Evolutionary conservation across 2,113 vertebrate genomes (phyloP).

Genomic region (Hyaena hyaena): DNA sequence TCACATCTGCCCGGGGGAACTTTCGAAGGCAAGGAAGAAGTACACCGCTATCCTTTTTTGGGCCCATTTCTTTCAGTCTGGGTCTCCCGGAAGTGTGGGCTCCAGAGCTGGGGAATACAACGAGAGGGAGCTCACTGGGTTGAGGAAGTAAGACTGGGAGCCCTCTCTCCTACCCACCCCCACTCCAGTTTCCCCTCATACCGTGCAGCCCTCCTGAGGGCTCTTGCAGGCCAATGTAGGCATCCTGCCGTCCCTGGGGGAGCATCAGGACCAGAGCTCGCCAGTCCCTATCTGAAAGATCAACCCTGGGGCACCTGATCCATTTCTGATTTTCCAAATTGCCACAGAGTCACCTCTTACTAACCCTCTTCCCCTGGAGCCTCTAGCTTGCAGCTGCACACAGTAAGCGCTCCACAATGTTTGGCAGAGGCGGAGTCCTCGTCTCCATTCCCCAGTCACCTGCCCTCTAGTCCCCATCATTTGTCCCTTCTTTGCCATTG

Average conservation of each 20-base stretch:
- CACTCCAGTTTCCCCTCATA: neutral
- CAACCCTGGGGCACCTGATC: neutral
- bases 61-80: neutral
- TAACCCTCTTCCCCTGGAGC: neutral
- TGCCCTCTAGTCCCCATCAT: neutral
- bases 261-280: neutral
- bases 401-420: neutral
- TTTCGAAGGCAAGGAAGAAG: neutral
- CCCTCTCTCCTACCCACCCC: neutral
- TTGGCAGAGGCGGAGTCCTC: neutral
- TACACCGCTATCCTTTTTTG: neutral
- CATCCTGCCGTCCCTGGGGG: neutral
- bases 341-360: neutral
- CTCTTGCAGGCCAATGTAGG: neutral
- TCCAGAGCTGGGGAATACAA: neutral
- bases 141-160: neutral
- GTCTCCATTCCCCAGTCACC: neutral
- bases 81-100: neutral
- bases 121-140: fast-evolving
- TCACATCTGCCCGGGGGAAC: neutral
- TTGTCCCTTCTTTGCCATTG: neutral
- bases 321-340: neutral
- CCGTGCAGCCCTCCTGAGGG: neutral
- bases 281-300: neutral
- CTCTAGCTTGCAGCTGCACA: neutral